Percentiles rank a stretch among this genome's conserved stretches.
Evolutionary conservation across 2,888 invertebrate genomes (phyloP).

Genomic region (Acronicta leporina): DNA sequence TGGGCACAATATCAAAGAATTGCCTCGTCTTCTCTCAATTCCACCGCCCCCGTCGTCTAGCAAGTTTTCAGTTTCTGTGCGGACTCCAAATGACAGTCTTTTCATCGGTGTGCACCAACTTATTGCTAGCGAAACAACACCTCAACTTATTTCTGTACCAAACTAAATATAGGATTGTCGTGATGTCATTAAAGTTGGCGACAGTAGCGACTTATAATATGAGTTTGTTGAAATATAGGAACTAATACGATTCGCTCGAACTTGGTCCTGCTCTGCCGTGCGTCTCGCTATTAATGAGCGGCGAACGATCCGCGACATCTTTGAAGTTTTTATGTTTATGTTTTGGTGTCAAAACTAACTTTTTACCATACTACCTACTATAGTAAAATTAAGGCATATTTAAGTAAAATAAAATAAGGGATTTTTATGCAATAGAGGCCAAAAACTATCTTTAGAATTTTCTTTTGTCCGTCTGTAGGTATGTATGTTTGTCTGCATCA

Average conservation of each 20-base stretch:
- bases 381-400: too few species aligned
- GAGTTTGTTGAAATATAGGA: conserved; percentile 22
- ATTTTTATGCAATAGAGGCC: too few species aligned
- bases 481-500: too few species aligned
- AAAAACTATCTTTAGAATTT: too few species aligned
- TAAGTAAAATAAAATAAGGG: too few species aligned
- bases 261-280: conserved; percentile 18
- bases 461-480: too few species aligned
- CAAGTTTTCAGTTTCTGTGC: conserved; percentile 40
- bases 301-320: not conserved
- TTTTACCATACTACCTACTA: too few species aligned
- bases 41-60: conserved; percentile 9
- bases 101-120: conserved; percentile 27
- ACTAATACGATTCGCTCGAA: conserved; percentile 25
- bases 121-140: conserved; percentile 45
- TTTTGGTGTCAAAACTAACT: too few species aligned
- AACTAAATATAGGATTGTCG: conserved; percentile 37
- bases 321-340: too few species aligned
- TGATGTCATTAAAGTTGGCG: conserved; percentile 46
- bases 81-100: conserved; percentile 36
- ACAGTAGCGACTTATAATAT: conserved; percentile 33
- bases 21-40: conserved; percentile 4
- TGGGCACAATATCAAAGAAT: conserved; percentile 3
- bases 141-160: conserved; percentile 34
- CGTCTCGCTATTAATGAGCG: conserved; percentile 11